Evolutionary conservation across 2,888 invertebrate genomes (phyloP).

Genomic region (Parnassius orleans): DNA sequence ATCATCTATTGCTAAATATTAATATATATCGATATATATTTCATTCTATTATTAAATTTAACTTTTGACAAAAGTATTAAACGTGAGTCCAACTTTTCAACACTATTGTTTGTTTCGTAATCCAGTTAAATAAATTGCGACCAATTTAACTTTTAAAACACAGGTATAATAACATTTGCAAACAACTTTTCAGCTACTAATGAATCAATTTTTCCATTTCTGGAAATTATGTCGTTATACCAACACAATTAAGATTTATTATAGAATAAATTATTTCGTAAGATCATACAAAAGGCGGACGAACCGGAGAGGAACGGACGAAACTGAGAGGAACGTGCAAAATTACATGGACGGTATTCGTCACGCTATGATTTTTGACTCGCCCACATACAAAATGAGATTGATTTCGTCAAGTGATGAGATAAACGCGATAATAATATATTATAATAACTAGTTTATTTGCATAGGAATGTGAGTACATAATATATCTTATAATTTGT

Average conservation of each 20-base stretch:
- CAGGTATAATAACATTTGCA: not conserved
- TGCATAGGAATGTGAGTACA: too few species aligned
- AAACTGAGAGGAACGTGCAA: constrained; percentile 25
- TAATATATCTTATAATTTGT: too few species aligned
- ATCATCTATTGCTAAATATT: too few species aligned
- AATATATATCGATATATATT: too few species aligned
- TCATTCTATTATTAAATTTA: too few species aligned
- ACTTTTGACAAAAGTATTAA: too few species aligned
- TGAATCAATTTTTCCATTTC: constrained; percentile 11
- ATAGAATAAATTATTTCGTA: constrained; percentile 35
- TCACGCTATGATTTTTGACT: constrained; percentile 32
- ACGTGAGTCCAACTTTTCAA: too few species aligned
- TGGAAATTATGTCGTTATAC: constrained; percentile 15
- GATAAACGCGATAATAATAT: not conserved
- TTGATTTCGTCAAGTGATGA: constrained; percentile 3
- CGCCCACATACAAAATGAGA: constrained; percentile 32
- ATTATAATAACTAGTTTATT: too few species aligned
- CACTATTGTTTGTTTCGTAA: too few species aligned
- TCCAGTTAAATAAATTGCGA: not conserved
- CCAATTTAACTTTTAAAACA: constrained; percentile 10
- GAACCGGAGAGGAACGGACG: constrained; percentile 15
- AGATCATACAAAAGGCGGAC: constrained; percentile 22
- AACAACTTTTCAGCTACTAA: constrained; percentile 2
- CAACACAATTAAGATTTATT: constrained; percentile 29
- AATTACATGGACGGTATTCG: constrained; percentile 33